These are phyloP conservation scores for Sebastes trivittatus DNA, from an alignment of 2,797 vertebrate genomes.

Conservation along the genomic window DNA sequence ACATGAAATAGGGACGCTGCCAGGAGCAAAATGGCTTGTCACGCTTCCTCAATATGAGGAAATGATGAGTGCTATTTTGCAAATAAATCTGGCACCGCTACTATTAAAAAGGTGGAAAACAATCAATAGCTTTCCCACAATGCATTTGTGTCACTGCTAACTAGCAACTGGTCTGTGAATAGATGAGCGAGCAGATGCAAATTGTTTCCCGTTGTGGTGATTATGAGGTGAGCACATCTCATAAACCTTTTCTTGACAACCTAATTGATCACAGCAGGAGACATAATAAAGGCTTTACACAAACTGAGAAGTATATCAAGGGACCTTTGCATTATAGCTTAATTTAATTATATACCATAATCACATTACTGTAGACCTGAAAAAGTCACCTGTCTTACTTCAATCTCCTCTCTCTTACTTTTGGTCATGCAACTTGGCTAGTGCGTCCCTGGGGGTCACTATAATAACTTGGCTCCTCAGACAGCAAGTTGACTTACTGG, in stretches of 20 bases:
- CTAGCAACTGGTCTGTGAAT: constrained; percentile 45
- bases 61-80: constrained; percentile 73
- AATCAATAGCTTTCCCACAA: constrained; percentile 66
- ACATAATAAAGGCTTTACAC: constrained; percentile 71
- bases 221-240: constrained; percentile 71
- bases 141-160: constrained; percentile 61
- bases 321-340: constrained; percentile 66
- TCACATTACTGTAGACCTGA: constrained; percentile 58
- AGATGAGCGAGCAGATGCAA: constrained; percentile 59
- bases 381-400: constrained; percentile 61
- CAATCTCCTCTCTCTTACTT: constrained; percentile 20
- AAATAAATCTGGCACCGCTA: constrained; percentile 71
- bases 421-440: constrained; percentile 31
- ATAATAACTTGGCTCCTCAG: not conserved
- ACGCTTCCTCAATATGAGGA: constrained; percentile 71
- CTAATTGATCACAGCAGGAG: constrained; percentile 80
- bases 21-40: constrained; percentile 77
- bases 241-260: constrained; percentile 79
- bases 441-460: constrained; percentile 8
- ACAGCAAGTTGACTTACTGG: not conserved
- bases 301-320: constrained; percentile 63
- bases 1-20: constrained; percentile 79
- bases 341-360: constrained; percentile 76
- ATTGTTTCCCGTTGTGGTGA: constrained; percentile 61
- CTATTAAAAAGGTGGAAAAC: constrained; percentile 65